Base-by-base conservation (phyloP, 2,888 invertebrate species). In the Tenthredo mesomela region DNA sequence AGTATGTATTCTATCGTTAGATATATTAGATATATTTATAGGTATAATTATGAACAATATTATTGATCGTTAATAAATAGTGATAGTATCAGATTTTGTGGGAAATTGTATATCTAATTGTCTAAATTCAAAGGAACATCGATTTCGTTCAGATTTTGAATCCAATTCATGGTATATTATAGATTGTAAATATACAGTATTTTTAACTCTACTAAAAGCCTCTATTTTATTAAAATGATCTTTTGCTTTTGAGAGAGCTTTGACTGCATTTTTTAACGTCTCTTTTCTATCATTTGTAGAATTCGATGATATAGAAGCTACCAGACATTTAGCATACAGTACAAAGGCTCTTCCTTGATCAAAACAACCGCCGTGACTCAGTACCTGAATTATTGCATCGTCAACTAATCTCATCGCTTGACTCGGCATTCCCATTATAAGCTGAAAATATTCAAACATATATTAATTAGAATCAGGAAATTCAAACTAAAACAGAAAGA, bases 321-420 rank as follows among this genome's bases (percentile, higher is more conserved):
- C 94, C 40, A 96, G 94, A 92, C 97, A 98, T 90, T 97, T 97
- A 0, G 96, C 96, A 89, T 97, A 97, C 18, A 97, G 93, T 85
- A 97, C 94, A 90, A 96, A 94, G 0, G 96, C 96, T 93, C 97
- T 95, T 1, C 96, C 98, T 90, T 96, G 95, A 92, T 98, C 98
- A 89, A 96, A 97, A 33, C 96, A 94, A 21, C 97, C 96, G 1
- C 98, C 98, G 90, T 98, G 97, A 0, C 97, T 96, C 92, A 98
- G 95, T 77, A 98, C 95, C 47, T 95, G 94, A 9, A 96, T 95
- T 89, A 97, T 94, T 84, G 96, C 95, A 92, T 95, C 95, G 87
- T 96, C 96, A 0, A 97, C 95, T 15, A 97, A 94, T 86, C 95
- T 94, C 84, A 97, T 93, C 0, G 98, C 97, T 92, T 97, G 97